These are phyloP conservation scores for Melanostoma scalare DNA, from an alignment of 2,888 invertebrate species.

Conservation along the genomic window DNA sequence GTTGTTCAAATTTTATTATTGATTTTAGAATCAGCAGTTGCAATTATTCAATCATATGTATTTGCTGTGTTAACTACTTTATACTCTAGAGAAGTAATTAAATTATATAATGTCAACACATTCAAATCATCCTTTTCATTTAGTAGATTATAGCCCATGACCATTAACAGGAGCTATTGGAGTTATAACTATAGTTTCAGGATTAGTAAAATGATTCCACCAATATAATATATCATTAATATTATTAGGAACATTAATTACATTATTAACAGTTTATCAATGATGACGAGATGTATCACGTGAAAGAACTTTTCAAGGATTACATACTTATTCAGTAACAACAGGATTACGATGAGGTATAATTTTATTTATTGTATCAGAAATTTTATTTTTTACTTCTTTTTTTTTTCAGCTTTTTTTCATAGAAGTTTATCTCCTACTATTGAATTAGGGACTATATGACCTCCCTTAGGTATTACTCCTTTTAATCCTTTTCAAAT, in stretches of 20 bases:
- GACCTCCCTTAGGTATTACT: conserved; percentile 86
- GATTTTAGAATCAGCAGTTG: conserved; percentile 83
- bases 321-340: conserved; percentile 84
- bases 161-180: conserved; percentile 85
- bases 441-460: conserved; percentile 84
- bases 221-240: conserved; percentile 83
- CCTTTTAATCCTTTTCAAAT: conserved; percentile 88
- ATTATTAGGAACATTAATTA: conserved; percentile 82
- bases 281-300: conserved; percentile 88
- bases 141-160: conserved; percentile 83
- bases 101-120: conserved; percentile 83
- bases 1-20: conserved; percentile 82
- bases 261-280: conserved; percentile 84
- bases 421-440: conserved; percentile 82
- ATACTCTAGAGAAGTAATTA: conserved; percentile 87
- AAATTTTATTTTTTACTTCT: conserved; percentile 85
- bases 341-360: conserved; percentile 87
- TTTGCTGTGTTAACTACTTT: conserved; percentile 85
- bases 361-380: conserved; percentile 88
- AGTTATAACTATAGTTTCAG: conserved; percentile 84
- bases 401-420: conserved; percentile 84
- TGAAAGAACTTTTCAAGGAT: conserved; percentile 87
- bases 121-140: too few relatives aligned
- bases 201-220: conserved; percentile 86
- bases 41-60: conserved; percentile 85